Percentiles rank a stretch among this genome's conserved stretches.
Evolutionary conservation across 1,140 invertebrate species (phyloP).

Genomic region (Neodiprion virginianus): DNA sequence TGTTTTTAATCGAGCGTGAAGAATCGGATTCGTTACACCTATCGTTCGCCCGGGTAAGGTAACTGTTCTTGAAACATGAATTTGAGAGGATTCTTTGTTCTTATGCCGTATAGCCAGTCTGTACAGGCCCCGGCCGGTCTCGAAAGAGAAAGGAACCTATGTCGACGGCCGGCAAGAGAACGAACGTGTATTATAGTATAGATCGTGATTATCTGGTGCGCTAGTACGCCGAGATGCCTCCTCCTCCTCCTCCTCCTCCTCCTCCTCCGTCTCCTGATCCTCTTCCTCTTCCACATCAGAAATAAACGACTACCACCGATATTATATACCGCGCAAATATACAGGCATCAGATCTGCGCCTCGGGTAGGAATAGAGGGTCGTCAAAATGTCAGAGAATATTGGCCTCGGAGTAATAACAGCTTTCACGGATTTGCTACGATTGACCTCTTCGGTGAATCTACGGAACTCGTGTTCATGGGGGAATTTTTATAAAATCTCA

Average conservation of each 20-base stretch:
- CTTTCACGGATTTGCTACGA: not conserved
- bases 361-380: too few relatives aligned
- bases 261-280: too few relatives aligned
- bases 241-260: too few relatives aligned
- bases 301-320: too few relatives aligned
- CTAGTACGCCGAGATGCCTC: not conserved
- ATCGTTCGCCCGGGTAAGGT: conserved; percentile 47
- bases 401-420: too few relatives aligned
- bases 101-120: not conserved
- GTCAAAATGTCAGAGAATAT: too few relatives aligned
- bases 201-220: conserved; percentile 7
- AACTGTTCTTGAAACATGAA: conserved; percentile 41
- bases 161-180: not conserved
- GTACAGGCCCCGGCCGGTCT: not conserved
- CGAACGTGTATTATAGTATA: not conserved
- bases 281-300: too few relatives aligned
- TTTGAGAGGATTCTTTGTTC: conserved; percentile 7
- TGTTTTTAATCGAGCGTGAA: conserved; percentile 63
- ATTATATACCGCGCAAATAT: too few relatives aligned
- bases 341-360: too few relatives aligned
- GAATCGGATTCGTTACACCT: conserved; percentile 64
- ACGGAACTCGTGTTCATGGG: too few relatives aligned
- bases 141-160: not conserved
- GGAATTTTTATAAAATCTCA: too few relatives aligned
- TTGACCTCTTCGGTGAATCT: not conserved